A percentile compares a stretch with the other conserved stretches of the same genome.
phyloP scores from a whole-genome alignment of 2,797 vertebrate species.

The Hyperoplus immaculatus region DNA sequence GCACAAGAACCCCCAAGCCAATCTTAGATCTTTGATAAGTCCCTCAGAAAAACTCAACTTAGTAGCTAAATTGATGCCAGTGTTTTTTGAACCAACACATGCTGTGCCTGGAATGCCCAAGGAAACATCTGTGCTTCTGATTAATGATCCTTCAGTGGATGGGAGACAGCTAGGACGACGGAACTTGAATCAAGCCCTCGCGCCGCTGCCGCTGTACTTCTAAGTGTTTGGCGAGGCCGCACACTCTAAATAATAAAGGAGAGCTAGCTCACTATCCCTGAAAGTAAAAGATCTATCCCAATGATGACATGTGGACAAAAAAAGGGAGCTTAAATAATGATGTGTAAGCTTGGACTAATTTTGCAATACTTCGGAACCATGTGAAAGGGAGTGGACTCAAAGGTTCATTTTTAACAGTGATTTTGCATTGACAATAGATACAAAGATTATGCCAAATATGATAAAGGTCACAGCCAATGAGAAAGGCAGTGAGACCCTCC shows the following conservation, averaged over 20 bases:
- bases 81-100: slow-evolving; percentile 49
- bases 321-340: not conserved
- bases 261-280: slow-evolving; percentile 19
- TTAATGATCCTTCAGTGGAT: slow-evolving; percentile 56
- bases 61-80: slow-evolving; percentile 41
- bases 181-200: slow-evolving; percentile 51
- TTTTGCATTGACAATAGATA: not conserved
- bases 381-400: not conserved
- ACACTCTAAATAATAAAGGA: slow-evolving; percentile 49
- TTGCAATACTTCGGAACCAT: not conserved
- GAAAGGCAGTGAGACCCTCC: no score
- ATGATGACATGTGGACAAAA: not conserved
- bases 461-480: not conserved
- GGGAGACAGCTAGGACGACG: slow-evolving; percentile 25
- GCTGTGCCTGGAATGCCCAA: slow-evolving; percentile 54
- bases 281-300: no score
- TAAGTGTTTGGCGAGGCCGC: slow-evolving; percentile 22
- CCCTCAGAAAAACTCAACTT: slow-evolving; percentile 45
- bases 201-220: slow-evolving; percentile 18
- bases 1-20: slow-evolving; percentile 45
- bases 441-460: not conserved
- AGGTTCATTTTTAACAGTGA: not conserved
- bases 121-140: slow-evolving; percentile 52
- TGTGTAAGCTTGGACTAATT: not conserved
- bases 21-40: slow-evolving; percentile 60